A percentile compares a stretch with the other conserved stretches of the same genome.
Evolutionary conservation across 2,888 invertebrate genomes (phyloP).

Genomic region (Melolontha melolontha): DNA sequence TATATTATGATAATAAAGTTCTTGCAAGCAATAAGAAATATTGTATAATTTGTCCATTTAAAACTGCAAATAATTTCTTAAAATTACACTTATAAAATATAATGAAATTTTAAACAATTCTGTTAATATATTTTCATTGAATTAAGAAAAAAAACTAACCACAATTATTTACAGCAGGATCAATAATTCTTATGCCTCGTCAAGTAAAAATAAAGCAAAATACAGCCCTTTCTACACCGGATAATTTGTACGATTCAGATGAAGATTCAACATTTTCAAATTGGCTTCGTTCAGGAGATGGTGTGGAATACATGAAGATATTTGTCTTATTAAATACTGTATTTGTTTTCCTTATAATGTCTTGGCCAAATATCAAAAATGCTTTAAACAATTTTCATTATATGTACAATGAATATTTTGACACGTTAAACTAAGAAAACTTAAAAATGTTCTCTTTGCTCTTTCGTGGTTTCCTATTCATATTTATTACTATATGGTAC

Average conservation of each 20-base stretch:
- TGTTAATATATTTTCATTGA: no score
- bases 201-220: neutral
- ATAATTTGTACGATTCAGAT: conserved; percentile 52
- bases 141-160: no score
- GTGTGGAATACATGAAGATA: conserved; percentile 82
- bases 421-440: conserved; percentile 30
- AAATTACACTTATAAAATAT: no score
- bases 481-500: conserved; percentile 80
- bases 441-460: conserved; percentile 72
- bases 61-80: no score
- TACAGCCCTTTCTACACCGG: neutral
- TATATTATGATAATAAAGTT: no score
- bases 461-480: conserved; percentile 74
- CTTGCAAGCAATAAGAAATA: no score
- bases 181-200: neutral
- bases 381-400: conserved; percentile 67
- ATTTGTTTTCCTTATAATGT: conserved; percentile 77
- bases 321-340: conserved; percentile 84
- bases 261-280: conserved; percentile 59
- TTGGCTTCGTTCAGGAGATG: conserved; percentile 70
- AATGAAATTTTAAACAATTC: no score
- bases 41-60: no score
- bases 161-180: neutral
- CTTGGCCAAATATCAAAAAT: conserved; percentile 79
- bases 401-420: conserved; percentile 50